A percentile compares a stretch with the other conserved stretches of the same genome.
Evolutionary conservation across 2,113 vertebrate genomes (phyloP).

Genomic region (Thunnus maccoyii): DNA sequence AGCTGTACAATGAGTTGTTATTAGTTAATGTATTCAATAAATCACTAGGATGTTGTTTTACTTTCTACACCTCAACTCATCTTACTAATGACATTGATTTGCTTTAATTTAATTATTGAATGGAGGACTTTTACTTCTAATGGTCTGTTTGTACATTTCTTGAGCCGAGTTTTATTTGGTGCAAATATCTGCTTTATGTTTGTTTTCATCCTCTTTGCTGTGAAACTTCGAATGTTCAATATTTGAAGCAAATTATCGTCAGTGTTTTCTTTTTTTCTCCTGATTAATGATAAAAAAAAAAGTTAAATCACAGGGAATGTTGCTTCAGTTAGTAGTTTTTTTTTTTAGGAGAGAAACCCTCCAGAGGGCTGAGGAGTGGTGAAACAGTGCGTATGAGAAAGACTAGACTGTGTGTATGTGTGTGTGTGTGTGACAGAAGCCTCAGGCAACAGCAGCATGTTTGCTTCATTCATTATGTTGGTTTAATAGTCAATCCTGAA

Average conservation of each 20-base stretch:
- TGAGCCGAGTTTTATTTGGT: too few species aligned
- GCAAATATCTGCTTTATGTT: too few species aligned
- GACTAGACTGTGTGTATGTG: neutral
- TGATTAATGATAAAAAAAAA: slow-evolving; percentile 7
- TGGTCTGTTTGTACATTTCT: too few species aligned
- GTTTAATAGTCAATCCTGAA: slow-evolving; percentile 31
- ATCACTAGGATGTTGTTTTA: neutral
- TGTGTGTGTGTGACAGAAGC: slow-evolving; percentile 14
- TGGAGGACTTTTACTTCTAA: neutral
- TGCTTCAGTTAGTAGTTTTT: slow-evolving; percentile 12
- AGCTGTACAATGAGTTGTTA: neutral
- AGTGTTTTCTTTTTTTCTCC: neutral
- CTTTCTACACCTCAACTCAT: neutral
- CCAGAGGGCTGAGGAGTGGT: slow-evolving; percentile 12
- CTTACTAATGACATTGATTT: neutral
- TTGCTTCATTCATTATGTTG: slow-evolving; percentile 43
- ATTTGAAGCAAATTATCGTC: neutral
- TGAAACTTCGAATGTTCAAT: neutral
- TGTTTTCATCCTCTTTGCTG: neutral
- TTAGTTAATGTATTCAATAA: neutral
- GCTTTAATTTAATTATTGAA: neutral
- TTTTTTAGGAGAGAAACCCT: slow-evolving; percentile 6
- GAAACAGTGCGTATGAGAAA: slow-evolving; percentile 3
- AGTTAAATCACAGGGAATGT: neutral
- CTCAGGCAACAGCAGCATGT: slow-evolving; percentile 37